Evolutionary conservation across 1,140 invertebrate genomes (phyloP), one percentile per base, ranked within the genome.

Genomic region (Adoxophyes honmai): DNA sequence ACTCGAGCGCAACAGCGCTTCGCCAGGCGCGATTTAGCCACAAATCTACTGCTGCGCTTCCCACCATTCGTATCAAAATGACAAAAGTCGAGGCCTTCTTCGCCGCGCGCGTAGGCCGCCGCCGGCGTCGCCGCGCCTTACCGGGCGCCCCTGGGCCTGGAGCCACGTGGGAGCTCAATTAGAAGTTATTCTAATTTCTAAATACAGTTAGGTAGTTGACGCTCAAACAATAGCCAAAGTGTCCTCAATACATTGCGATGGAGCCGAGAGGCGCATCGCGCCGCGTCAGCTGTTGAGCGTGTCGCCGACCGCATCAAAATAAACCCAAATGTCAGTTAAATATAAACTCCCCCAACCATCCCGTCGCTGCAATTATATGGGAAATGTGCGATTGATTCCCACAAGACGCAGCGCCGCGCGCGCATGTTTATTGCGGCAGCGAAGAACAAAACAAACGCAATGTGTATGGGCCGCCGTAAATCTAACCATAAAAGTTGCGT

Each of bases 311-410:
- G 21, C 59, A 33, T 59, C 9, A 37, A 62, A 66, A 66, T 66
- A 66, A 60, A 62, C 60, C 8, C 36, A 60, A 62, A 62, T 62
- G 64, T 59, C 57, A 66, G 55, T 21, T 62, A 62, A 62, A 53
- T 51, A 53, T 57, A 55, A 28, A 28, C 15, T 39, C 39, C 39
- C 39, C 39, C 10, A 16, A 44, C 39, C 21, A 28, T 28, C 6
- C 21, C 5, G 16, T 16, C n/a, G 39, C 39, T 28, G 21, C 21
- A 28, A 28, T 28, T 28, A 28, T 28, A 21, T 44, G 39, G 39
- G 39, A 44, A 21, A 28, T 28, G 21, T 28, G 21, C 21, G 21
- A 28, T 28, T 28, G 21, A 28, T 28, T 28, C 21, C 21, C 21
- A 28, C 21, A 28, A n/a, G 21, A 28, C 6, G 21, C 21, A 28